These are phyloP conservation scores for Sylvia atricapilla DNA, from an alignment of 2,113 vertebrate species.

Conservation along the genomic window DNA sequence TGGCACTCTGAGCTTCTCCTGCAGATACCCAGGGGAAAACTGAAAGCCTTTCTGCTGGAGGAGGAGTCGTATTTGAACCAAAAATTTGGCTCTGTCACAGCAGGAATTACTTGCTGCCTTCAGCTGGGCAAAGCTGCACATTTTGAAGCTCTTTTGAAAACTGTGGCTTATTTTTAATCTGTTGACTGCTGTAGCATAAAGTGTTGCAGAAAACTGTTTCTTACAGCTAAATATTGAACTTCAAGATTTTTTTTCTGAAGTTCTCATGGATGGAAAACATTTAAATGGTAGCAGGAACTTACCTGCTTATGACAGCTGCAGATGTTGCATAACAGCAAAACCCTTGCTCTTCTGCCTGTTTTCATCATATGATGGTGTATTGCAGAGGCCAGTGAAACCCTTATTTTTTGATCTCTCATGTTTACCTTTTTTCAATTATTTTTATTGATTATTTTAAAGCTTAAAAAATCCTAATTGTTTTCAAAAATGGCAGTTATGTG, in stretches of 20 bases:
- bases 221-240: not conserved
- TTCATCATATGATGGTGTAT: not conserved
- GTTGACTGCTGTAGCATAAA: not conserved
- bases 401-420: rapidly evolving
- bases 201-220: not conserved
- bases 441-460: not conserved
- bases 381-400: not conserved
- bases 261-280: not conserved
- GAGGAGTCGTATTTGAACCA: not conserved
- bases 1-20: not conserved
- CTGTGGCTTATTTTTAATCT: not conserved
- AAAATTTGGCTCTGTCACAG: not conserved
- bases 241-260: not conserved
- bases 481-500: not conserved
- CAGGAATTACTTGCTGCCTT: not conserved
- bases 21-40: not conserved
- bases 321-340: not conserved
- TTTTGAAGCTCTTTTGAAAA: not conserved
- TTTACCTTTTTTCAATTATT: not conserved
- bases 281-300: not conserved
- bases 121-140: not conserved
- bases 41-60: not conserved
- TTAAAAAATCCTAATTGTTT: not conserved
- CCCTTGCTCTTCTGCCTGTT: not conserved
- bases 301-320: not conserved